Evolutionary conservation across 2,888 invertebrate species (phyloP), one percentile per base, ranked within the genome.

Genomic region (Euspilapteryx auroguttella): DNA sequence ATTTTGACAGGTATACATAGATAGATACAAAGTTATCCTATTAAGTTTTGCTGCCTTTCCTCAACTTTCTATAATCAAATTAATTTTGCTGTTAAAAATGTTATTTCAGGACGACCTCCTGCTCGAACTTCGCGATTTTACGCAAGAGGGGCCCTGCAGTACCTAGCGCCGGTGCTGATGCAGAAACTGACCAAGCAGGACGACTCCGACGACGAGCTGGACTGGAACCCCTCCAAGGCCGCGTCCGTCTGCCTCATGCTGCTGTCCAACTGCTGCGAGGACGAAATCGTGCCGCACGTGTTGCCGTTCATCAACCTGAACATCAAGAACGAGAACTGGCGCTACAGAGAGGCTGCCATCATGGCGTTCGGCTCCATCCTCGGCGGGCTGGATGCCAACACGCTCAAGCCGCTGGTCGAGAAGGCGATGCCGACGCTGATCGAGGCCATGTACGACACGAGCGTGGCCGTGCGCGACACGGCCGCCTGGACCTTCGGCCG

Each of bases 221-320:
- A 96, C 47, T 99, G 99, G 99, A 98, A 96, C 65, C 99, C 99
- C 1, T 92, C 95, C 41, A 99, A 99, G 77, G 97, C 99, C 1
- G 95, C 99, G 3, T 96, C 98, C 20, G 99, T 99, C 3, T 99
- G 99, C 57, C 79, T 99, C 14, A 98, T 98, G 95, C 79, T 99
- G 26, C 78, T 99, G 40, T 92, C 99, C 12, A 91, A 94, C 25
- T 98, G 98, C 55, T 97, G 97, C 55, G 97, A 97, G 63, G 94
- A 98, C 59, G 92, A 90, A 50, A 93, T 99, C 37, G 93, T 99
- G n/a, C 89, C 89, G 1, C 87, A 88, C 59, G 95, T 97, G 9
- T 76, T 99, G 45, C 98, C 98, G 12, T 99, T 99, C 61, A 94
- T 99, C 36, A 89, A 93, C 51, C 84, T 88, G 24, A 93, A 99